Conservation (phyloP, 2,113 vertebrate genomes). For the Bubo blakistoni region DNA sequence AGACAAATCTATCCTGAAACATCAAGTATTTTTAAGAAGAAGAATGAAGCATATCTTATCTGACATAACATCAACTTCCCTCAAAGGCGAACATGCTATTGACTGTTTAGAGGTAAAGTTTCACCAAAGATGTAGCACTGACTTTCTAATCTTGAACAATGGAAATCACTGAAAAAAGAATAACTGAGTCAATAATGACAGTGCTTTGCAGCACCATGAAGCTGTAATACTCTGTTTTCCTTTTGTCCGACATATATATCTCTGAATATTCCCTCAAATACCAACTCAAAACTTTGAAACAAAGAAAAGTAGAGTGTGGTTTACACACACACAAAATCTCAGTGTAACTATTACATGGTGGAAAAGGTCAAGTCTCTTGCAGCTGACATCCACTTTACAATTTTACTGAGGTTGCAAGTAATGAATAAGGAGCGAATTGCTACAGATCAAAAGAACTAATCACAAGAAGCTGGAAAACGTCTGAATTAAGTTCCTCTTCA, state of each 20-base stretch:
- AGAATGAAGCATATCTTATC: not conserved
- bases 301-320: not conserved
- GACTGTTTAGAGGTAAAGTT: not conserved
- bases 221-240: not conserved
- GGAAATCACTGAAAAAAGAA: not conserved
- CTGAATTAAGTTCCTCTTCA: not conserved
- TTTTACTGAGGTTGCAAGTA: not conserved
- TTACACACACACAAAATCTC: not conserved
- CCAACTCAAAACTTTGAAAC: not conserved
- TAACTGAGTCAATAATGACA: not conserved
- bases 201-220: not conserved
- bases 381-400: not conserved
- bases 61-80: not conserved
- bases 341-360: rapidly evolving
- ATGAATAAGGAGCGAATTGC: not conserved
- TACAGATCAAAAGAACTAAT: not conserved
- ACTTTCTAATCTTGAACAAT: not conserved
- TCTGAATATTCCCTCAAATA: not conserved
- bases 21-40: not conserved
- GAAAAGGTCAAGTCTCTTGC: not conserved
- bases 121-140: not conserved
- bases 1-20: not conserved
- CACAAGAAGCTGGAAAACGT: not conserved
- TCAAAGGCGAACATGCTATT: not conserved
- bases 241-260: not conserved